A percentile compares a stretch with the other conserved stretches of the same genome.
These are phyloP conservation scores for Anagrus nilaparvatae DNA, from an alignment of 1,140 invertebrate genomes.

Conservation along the genomic window DNA sequence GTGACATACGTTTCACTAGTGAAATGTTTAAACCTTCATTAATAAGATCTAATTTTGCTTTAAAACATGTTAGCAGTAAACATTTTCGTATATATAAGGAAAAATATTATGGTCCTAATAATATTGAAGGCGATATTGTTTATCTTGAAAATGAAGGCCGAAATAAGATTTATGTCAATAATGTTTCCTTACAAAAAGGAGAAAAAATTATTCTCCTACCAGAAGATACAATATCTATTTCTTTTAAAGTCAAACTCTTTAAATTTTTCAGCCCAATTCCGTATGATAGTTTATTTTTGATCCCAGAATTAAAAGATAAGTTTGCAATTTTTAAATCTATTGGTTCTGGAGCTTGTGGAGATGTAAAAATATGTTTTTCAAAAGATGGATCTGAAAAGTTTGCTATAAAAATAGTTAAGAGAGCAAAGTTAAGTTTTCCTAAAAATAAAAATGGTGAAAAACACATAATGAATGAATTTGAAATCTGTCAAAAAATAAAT, in stretches of 20 bases:
- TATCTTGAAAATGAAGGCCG: constrained; percentile 53
- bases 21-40: no score
- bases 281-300: constrained; percentile 50
- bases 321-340: constrained; percentile 61
- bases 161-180: constrained; percentile 64
- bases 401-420: constrained; percentile 76
- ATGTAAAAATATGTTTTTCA: constrained; percentile 32
- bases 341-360: constrained; percentile 66
- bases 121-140: constrained; percentile 16
- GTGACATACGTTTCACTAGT: no score
- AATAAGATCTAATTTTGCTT: no score
- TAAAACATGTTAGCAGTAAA: constrained; percentile 31
- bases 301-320: constrained; percentile 49
- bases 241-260: constrained; percentile 56
- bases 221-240: constrained; percentile 11
- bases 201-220: background rate
- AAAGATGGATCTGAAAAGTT: constrained; percentile 49
- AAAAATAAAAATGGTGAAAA: constrained; percentile 41
- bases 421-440: constrained; percentile 44
- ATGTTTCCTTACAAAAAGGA: background rate
- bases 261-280: constrained; percentile 53
- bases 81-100: constrained; percentile 29
- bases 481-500: constrained; percentile 61
- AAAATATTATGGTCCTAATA: constrained; percentile 12
- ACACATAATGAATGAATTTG: constrained; percentile 70